Conservation (phyloP, 2,113 vertebrate species). For the Phainopepla nitens region DNA sequence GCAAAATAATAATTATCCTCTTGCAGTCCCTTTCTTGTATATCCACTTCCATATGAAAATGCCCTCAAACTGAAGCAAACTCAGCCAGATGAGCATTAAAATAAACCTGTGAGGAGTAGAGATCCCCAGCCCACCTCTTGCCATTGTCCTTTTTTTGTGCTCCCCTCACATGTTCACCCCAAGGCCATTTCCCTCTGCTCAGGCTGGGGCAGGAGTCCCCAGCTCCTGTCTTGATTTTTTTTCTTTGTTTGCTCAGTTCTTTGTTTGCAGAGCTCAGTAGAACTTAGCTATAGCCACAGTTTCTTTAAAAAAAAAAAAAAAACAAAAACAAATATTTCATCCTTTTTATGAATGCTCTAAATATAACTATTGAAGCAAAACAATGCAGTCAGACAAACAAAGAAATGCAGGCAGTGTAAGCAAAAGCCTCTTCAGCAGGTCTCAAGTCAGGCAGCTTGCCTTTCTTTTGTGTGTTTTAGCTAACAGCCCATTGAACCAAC, state of each 20-base stretch:
- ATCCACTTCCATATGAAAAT: background rate
- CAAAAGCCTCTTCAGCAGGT: conserved; percentile 23
- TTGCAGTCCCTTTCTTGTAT: background rate
- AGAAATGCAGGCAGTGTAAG: background rate
- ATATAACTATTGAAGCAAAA: conserved; percentile 56
- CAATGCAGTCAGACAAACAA: conserved; percentile 45
- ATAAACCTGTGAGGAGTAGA: background rate
- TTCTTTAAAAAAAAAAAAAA: background rate
- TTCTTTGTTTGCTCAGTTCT: conserved; percentile 27
- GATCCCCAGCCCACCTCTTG: background rate
- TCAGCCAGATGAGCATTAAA: background rate
- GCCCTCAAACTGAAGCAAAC: background rate
- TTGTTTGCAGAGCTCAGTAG: conserved; percentile 35
- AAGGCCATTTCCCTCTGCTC: background rate
- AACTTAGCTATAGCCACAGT: conserved; percentile 14
- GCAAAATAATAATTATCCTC: conserved; percentile 5
- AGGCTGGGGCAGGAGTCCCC: background rate
- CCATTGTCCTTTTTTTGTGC: background rate
- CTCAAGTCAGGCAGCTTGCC: conserved; percentile 20
- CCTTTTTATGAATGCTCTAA: conserved; percentile 42
- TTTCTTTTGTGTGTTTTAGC: conserved; percentile 41
- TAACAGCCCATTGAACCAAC: conserved; percentile 25
- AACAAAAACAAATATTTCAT: background rate
- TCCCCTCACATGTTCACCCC: background rate
- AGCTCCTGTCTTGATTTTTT: background rate